These are phyloP conservation scores for Papilio machaon DNA, from an alignment of 1,140 invertebrate species.

Conservation along the genomic window DNA sequence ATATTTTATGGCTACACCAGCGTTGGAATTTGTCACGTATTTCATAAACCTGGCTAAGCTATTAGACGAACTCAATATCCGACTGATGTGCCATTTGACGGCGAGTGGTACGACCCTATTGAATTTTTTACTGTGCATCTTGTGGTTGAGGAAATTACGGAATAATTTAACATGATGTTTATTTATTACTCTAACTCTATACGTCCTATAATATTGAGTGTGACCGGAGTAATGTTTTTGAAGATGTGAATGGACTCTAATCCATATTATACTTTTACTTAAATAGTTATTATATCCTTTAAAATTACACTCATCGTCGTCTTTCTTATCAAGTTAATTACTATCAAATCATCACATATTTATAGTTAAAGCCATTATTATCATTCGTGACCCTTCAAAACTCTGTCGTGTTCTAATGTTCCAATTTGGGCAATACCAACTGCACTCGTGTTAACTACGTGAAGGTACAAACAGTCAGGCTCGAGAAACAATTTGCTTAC, in stretches of 20 bases:
- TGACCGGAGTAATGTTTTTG: too few species aligned
- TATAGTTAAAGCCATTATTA: neutral
- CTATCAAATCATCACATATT: too few species aligned
- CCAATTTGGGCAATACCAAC: constrained; percentile 24
- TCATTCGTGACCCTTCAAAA: neutral
- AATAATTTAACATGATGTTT: neutral
- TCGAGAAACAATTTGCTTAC: constrained; percentile 12
- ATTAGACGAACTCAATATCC: constrained; percentile 50
- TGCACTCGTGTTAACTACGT: constrained; percentile 7
- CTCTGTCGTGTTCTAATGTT: neutral
- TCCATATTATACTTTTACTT: too few species aligned
- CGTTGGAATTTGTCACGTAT: constrained; percentile 55
- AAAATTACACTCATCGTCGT: too few species aligned
- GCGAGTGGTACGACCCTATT: neutral
- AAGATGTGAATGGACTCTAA: too few species aligned
- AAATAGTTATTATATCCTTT: too few species aligned
- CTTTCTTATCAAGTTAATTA: too few species aligned
- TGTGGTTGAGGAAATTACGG: neutral
- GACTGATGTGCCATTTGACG: constrained; percentile 44
- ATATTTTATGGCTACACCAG: constrained; percentile 33
- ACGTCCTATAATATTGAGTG: neutral
- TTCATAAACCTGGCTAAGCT: constrained; percentile 56
- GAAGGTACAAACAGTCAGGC: neutral
- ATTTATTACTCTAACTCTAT: neutral
- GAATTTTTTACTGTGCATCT: constrained; percentile 1